Base-by-base conservation (phyloP, 1,140 invertebrate species). In the Cydia fagiglandana region DNA sequence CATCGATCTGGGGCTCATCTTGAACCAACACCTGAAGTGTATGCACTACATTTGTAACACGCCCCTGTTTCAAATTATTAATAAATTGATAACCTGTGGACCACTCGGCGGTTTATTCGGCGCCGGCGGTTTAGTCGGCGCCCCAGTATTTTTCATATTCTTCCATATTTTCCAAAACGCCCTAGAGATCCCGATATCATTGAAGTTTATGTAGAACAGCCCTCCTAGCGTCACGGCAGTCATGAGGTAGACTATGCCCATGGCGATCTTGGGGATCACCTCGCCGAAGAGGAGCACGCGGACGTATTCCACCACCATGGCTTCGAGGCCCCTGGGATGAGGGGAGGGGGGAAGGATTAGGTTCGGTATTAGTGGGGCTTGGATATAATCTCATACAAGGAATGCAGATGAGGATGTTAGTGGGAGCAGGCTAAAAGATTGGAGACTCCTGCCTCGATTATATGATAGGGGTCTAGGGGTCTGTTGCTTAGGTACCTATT, bases 251-350 rank as follows among this genome's bases (percentile, higher is more conserved):
- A 98, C 94, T 0, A 94, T 75, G 4, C 88, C 91, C 76, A 97
- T 91, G 1, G 95, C 94, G n/a, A 97, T 75, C 93, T 97, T 98
- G 15, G 97, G 95, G 74, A 98, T 77, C 41, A 96, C 78, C 66
- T 94, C 86, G 56, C 98, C 96, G 86, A 98, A 95, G 2, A 98
- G 84, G 15, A 94, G 91, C 4, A 97, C 96, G 73, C 96, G 93
- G 28, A 96, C 89, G 84, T 99, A 99, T 93, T 99, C 98, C 5
- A 96, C 92, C 68, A 97, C 94, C 75, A 97, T 94, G 34, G 97
- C 97, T 94, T 99, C 97, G 73, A 98, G 91, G 68, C 98, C 97
- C 96, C 96, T 97, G 78, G 73, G 68, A 74, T 78, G 13, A 28
- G 34, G 75, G 76, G 75, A 77, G 79, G 66, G 53, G 28, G 77